Conservation (phyloP, 92 coral and sea anemone species). For the Chrysogorgia sp. region DNA sequence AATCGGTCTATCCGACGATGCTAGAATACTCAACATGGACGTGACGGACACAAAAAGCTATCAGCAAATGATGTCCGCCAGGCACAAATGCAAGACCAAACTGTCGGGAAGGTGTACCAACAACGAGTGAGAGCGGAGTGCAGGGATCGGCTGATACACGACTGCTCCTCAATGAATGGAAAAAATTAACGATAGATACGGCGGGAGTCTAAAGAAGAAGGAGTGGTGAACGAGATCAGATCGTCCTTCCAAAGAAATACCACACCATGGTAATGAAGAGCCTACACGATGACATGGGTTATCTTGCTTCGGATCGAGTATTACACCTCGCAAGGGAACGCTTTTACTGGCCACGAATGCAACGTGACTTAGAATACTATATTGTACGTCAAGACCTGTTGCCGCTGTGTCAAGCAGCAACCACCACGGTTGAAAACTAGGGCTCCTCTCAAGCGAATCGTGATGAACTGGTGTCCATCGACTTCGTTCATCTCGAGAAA, state of each 20-base stretch:
- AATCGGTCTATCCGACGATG: no score
- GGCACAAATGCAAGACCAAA: neutral
- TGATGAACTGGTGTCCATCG: conserved; percentile 56
- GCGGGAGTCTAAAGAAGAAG: conserved; percentile 16
- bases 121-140: neutral
- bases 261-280: conserved; percentile 21
- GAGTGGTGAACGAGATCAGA: conserved; percentile 20
- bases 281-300: conserved; percentile 45
- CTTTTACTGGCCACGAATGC: conserved; percentile 62
- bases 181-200: no score
- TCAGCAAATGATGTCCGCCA: no score
- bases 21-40: no score
- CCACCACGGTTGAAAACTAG: conserved; percentile 31
- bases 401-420: conserved; percentile 40
- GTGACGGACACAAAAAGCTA: no score
- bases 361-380: conserved; percentile 19
- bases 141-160: neutral
- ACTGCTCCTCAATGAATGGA: neutral
- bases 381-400: conserved; percentile 4
- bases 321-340: conserved; percentile 40
- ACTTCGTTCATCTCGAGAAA: conserved; percentile 55
- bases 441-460: conserved; percentile 50
- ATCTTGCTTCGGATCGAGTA: conserved; percentile 40
- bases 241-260: conserved; percentile 33
- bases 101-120: neutral